Conservation (phyloP, 2,888 invertebrate species). For the Andrena chrysosceles region DNA sequence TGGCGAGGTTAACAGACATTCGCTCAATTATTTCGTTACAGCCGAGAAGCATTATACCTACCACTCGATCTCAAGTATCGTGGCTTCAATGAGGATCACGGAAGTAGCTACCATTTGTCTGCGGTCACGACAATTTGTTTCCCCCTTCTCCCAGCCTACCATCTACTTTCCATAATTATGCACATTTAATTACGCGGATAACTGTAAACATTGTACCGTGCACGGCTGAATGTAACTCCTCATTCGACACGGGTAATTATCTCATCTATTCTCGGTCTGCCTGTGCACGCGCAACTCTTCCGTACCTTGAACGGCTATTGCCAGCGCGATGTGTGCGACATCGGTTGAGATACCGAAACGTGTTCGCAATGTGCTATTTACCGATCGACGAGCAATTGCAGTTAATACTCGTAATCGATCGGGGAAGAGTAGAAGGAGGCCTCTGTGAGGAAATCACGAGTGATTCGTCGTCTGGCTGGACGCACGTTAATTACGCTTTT, state of each 20-base stretch:
- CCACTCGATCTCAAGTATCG: slow-evolving; percentile 42
- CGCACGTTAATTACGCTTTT: background rate
- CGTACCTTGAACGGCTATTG: background rate
- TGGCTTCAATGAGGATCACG: slow-evolving; percentile 31
- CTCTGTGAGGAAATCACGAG: background rate
- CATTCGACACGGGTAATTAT: slow-evolving; percentile 27
- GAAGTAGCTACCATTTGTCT: slow-evolving; percentile 14
- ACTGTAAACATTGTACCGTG: slow-evolving; percentile 42
- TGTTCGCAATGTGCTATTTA: background rate
- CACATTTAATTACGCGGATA: slow-evolving; percentile 41
- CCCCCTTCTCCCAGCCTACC: background rate
- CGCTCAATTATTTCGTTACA: slow-evolving; percentile 57
- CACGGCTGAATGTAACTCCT: slow-evolving; percentile 13
- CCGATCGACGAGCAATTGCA: background rate
- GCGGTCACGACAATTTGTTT: slow-evolving; percentile 11
- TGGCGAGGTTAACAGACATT: slow-evolving; percentile 19
- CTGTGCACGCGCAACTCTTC: slow-evolving; percentile 4
- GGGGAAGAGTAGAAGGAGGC: background rate
- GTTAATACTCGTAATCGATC: slow-evolving; percentile 6
- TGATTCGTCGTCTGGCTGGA: background rate
- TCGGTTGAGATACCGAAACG: background rate
- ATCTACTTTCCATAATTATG: slow-evolving; percentile 34
- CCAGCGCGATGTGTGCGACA: background rate
- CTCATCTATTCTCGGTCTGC: slow-evolving; percentile 4
- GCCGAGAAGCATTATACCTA: slow-evolving; percentile 7